These are phyloP conservation scores for Cyclophora albipunctata DNA, from an alignment of 2,888 invertebrate genomes.

Conservation along the genomic window DNA sequence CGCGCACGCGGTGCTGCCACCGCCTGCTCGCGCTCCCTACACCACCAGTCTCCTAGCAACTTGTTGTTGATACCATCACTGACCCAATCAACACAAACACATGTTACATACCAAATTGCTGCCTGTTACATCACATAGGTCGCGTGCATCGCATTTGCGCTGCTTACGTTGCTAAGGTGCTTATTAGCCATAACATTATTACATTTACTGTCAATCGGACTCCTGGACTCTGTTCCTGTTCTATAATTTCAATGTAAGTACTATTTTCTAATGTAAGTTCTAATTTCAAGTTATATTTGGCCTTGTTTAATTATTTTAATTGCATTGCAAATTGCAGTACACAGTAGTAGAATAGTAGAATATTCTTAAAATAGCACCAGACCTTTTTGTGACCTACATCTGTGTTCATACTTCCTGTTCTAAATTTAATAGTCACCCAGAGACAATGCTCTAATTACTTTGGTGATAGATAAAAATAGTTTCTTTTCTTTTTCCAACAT, in stretches of 20 bases:
- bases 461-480: conserved; percentile 22
- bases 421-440: conserved; percentile 53
- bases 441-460: conserved; percentile 43
- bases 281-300: conserved; percentile 22
- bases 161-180: conserved; percentile 52
- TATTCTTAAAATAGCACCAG: conserved; percentile 40
- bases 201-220: conserved; percentile 15
- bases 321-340: too few species aligned
- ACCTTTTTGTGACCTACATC: conserved; percentile 61
- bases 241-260: conserved; percentile 5
- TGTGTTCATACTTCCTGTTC: conserved; percentile 51
- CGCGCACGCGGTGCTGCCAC: conserved; percentile 36
- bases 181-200: conserved; percentile 42
- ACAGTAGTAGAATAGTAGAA: too few species aligned
- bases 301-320: conserved; percentile 1
- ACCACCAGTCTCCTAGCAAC: conserved; percentile 69
- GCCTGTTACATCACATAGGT: conserved; percentile 61
- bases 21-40: conserved; percentile 34
- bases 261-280: too few species aligned
- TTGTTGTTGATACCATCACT: conserved; percentile 69
- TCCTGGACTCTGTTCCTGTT: conserved; percentile 23
- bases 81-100: conserved; percentile 70
- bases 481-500: too few species aligned
- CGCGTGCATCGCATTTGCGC: conserved; percentile 39
- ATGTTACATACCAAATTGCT: conserved; percentile 40